A percentile compares a stretch with the other conserved stretches of the same genome.
Evolutionary conservation across 2,797 vertebrate genomes (phyloP).

Genomic region (Siniperca undulata): DNA sequence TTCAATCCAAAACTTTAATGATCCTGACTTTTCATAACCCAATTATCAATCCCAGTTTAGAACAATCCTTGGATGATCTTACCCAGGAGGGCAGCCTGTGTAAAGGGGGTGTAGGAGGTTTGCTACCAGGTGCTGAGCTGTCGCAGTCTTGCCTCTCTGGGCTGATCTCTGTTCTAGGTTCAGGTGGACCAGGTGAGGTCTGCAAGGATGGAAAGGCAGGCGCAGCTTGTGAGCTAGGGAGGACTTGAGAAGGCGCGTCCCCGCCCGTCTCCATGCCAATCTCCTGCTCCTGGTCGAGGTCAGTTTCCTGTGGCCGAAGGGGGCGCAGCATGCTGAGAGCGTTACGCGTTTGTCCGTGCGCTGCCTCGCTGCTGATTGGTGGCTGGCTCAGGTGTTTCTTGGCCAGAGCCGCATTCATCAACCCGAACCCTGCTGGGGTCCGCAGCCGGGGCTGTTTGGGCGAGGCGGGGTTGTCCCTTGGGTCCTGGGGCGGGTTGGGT

Average conservation of each 20-base stretch:
- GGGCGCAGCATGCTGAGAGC: conserved; percentile 97
- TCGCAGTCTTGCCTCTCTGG: conserved; percentile 70
- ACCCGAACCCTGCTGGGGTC: conserved; percentile 85
- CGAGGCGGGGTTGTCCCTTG: conserved; percentile 70
- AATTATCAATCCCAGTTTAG: too few relatives aligned
- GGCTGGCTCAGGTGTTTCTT: conserved; percentile 97
- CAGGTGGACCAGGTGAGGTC: conserved; percentile 57
- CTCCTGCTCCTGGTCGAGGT: conserved; percentile 89
- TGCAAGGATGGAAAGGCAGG: background rate
- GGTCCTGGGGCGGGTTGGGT: conserved; percentile 82
- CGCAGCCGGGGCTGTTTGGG: conserved; percentile 88
- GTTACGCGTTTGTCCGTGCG: conserved; percentile 91
- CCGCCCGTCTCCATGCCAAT: conserved; percentile 86
- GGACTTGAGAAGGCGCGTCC: conserved; percentile 71
- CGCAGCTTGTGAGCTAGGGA: conserved; percentile 40
- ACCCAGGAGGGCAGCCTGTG: conserved; percentile 99
- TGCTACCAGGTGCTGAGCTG: conserved; percentile 78
- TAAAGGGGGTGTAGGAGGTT: conserved; percentile 95
- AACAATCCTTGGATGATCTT: conserved; percentile 58
- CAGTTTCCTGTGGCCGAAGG: conserved; percentile 90
- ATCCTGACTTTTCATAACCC: background rate
- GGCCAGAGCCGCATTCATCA: conserved; percentile 84
- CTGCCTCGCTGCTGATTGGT: conserved; percentile 87
- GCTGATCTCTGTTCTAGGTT: conserved; percentile 51
- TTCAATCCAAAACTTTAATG: too few relatives aligned